A percentile compares a stretch with the other conserved stretches of the same genome.
phyloP scores from a whole-genome alignment of 2,888 invertebrate species.

The Mesorhabditis belari region DNA sequence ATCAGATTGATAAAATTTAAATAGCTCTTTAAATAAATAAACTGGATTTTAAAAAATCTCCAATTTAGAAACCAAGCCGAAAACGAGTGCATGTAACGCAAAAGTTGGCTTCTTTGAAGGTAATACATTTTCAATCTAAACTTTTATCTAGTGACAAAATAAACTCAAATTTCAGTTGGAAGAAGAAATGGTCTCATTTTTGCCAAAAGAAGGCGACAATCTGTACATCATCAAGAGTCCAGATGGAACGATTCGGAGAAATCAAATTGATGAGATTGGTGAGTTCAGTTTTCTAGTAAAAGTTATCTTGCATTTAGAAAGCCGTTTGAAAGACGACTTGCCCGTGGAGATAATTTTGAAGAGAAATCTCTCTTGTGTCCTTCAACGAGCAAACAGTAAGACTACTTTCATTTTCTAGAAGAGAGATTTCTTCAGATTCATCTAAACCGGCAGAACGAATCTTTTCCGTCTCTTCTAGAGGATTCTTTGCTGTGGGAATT shows the following conservation, averaged over 20 bases:
- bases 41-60: too few relatives aligned
- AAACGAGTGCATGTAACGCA: neutral
- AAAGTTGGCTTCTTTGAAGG: neutral
- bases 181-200: neutral
- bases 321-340: conserved; percentile 9
- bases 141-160: too few relatives aligned
- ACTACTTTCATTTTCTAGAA: neutral
- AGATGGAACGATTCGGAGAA: neutral
- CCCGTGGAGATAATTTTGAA: conserved; percentile 15
- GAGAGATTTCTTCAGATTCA: neutral
- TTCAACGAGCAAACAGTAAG: conserved; percentile 13
- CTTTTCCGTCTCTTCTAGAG: conserved; percentile 17
- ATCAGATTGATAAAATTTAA: too few relatives aligned
- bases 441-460: neutral
- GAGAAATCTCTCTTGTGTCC: conserved; percentile 17
- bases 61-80: neutral
- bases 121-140: too few relatives aligned
- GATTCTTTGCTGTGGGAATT: conserved; percentile 25
- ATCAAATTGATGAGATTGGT: neutral
- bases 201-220: neutral
- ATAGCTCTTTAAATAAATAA: too few relatives aligned
- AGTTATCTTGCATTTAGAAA: neutral
- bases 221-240: neutral
- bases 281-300: neutral
- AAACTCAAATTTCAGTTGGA: neutral